Base-by-base conservation (phyloP, 2,113 vertebrate genomes). In the Mesembrinibis cayennensis region DNA sequence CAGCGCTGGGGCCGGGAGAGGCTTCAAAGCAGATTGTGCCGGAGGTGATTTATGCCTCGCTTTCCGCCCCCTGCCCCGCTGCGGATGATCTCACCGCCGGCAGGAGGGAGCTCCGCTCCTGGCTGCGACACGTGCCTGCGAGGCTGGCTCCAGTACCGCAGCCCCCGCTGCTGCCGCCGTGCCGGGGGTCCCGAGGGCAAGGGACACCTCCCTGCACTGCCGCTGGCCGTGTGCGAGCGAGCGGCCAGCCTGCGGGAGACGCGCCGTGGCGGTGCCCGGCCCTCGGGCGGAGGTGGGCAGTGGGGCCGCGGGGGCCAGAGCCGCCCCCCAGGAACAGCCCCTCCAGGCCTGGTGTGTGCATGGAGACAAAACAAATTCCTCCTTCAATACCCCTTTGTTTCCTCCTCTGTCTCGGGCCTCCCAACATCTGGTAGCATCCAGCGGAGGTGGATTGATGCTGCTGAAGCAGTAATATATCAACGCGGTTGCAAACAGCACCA, bases 211-310 rank as follows among this genome's bases (percentile, higher is more conserved):
- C 59, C 62, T 7, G 9, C 3, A 0, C 11, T 11, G 0, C 87
- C 23, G 74, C 86, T n/a, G 58, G 34, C 50, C 6, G 1, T 1
- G 50, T 15, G 69, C 1, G 13, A 86, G 65, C 4, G 5, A 79
- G 70, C 4, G 89, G 7, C 3, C 93, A 50, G 61, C 8, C 15
- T 13, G 1, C 21, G 71, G 34, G 50, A 74, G 59, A 25, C n/a
- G 15, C 4, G 0, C 13, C 0, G 1, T 1, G 25, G 26, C 11
- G 38, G 7, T 16, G 25, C 56, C 12, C 1, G 6, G 22, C n/a
- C 17, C n/a, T 23, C 0, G 10, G 45, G 4, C 6, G 6, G 74
- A 25, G 29, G 15, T 27, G 74, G 40, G 55, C 32, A 74, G 10
- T 16, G 73, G 36, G 50, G 47, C 23, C 3, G 4, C 1, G 1